Percentiles rank a stretch among this genome's conserved stretches.
Conservation (phyloP, 2,888 invertebrate genomes). For the Drosophila pseudotalamancana region DNA sequence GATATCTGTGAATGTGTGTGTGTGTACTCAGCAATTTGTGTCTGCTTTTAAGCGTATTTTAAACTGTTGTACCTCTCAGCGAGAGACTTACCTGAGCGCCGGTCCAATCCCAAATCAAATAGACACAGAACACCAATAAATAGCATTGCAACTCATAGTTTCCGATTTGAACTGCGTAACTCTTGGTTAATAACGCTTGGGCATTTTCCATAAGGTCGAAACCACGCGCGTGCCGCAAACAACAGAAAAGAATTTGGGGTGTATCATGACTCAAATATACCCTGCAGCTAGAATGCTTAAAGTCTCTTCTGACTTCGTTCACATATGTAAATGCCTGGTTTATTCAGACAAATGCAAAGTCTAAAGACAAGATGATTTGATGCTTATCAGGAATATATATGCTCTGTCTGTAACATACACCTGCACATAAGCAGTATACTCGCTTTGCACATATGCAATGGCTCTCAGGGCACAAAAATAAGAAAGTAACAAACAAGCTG, state of each 20-base stretch:
- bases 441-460: background rate
- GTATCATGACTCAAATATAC: background rate
- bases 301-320: too few species aligned
- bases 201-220: slow-evolving; percentile 68
- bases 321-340: too few species aligned
- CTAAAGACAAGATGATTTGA: too few species aligned
- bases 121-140: slow-evolving; percentile 29
- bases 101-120: slow-evolving; percentile 51
- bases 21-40: slow-evolving; percentile 32
- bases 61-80: slow-evolving; percentile 8
- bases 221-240: slow-evolving; percentile 42
- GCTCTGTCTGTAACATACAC: too few species aligned
- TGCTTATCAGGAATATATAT: too few species aligned
- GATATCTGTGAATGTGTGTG: slow-evolving; percentile 5
- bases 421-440: background rate
- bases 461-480: background rate
- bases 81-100: slow-evolving; percentile 29
- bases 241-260: slow-evolving; percentile 1
- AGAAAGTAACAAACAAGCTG: slow-evolving; percentile 57
- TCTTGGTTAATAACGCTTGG: too few species aligned
- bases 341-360: too few species aligned
- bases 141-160: slow-evolving; percentile 7
- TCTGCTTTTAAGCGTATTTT: slow-evolving; percentile 29
- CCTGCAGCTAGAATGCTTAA: too few species aligned
- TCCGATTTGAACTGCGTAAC: background rate